These are phyloP conservation scores for Crenuchus spilurus DNA, from an alignment of 2,797 vertebrate species.

Conservation along the genomic window DNA sequence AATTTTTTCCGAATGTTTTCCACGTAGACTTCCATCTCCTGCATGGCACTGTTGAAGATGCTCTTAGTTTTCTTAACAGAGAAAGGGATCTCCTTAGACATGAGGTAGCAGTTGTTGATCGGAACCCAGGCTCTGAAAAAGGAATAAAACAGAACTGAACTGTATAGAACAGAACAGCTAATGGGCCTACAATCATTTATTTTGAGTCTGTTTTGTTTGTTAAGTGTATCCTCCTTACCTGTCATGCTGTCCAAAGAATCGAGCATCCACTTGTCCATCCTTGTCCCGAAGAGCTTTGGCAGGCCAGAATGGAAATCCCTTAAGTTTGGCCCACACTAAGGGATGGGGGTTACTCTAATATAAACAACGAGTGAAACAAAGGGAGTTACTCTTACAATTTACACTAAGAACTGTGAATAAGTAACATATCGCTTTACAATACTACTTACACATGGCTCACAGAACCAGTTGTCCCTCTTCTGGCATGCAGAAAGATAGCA, in stretches of 20 bases:
- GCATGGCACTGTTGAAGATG: constrained; percentile 99
- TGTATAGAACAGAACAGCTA: background rate
- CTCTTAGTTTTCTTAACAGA: constrained; percentile 99
- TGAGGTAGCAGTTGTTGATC: constrained; percentile 99
- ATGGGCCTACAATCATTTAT: no score
- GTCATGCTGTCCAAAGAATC: constrained; percentile 98
- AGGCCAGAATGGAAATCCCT: constrained; percentile 99
- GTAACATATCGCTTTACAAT: background rate
- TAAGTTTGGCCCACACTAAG: constrained; percentile 98
- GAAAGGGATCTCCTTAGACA: constrained; percentile 99
- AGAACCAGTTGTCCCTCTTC: constrained; percentile 99
- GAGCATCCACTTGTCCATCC: constrained; percentile 97
- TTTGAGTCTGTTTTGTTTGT: background rate
- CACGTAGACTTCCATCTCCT: constrained; percentile 99
- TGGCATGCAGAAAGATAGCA: constrained; percentile 99
- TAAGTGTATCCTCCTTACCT: constrained; percentile 75
- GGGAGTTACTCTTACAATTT: background rate
- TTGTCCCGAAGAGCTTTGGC: constrained; percentile 98
- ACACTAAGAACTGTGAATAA: background rate
- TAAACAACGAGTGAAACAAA: constrained; percentile 56
- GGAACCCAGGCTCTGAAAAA: constrained; percentile 93
- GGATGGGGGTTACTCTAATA: constrained; percentile 97
- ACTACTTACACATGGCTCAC: constrained; percentile 96
- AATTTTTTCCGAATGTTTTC: constrained; percentile 97
- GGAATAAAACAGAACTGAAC: background rate